Base-by-base conservation (phyloP, 2,797 vertebrate species). In the Sibirionetta formosa region DNA sequence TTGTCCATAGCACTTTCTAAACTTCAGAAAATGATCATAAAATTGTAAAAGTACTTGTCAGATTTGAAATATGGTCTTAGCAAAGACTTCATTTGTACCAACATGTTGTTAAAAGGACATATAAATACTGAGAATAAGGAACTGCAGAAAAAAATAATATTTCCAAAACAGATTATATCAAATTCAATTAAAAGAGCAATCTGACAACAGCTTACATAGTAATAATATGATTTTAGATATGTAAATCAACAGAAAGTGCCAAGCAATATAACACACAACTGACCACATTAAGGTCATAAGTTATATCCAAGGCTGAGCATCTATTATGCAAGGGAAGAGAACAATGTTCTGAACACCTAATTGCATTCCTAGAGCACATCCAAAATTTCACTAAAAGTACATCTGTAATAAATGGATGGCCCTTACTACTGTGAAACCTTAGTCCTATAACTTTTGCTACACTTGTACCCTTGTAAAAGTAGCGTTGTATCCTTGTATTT, bases 1-100 rank as follows among this genome's bases (percentile, higher is more conserved):
- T 75, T 86, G 83, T 96, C 86, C 95, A 89, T 87, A 91, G 66
- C 35, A 89, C 72, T 93, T 95, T 91, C 88, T 93, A 82, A 95
- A 96, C 90, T 94, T 89, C 64, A 84, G 88, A 94, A 96, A 96
- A 80, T 0, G 63, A 84, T 68, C 68, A 80, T 85, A 94, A 94
- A 95, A 69, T 35, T 86, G 82, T 78, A 77, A 72, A 96, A 92
- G 70, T 66, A 84, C 77, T 93, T 87, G 69, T 81, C 88, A 94
- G 75, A 51, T 81, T 73, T 94, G 88, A 96, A 95, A 95, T 72
- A 76, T 51, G 92, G 89, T 38, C 84, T 84, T 89, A 69, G 51
- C 42, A 63, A 91, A 88, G 36, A 64, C 31, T 79, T 76, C 66
- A 53, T 69, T 83, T 83, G 60, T 78, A 93, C 11, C 14, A 75